Conservation (phyloP, 2,888 invertebrate species). For the Harpalus rufipes region DNA sequence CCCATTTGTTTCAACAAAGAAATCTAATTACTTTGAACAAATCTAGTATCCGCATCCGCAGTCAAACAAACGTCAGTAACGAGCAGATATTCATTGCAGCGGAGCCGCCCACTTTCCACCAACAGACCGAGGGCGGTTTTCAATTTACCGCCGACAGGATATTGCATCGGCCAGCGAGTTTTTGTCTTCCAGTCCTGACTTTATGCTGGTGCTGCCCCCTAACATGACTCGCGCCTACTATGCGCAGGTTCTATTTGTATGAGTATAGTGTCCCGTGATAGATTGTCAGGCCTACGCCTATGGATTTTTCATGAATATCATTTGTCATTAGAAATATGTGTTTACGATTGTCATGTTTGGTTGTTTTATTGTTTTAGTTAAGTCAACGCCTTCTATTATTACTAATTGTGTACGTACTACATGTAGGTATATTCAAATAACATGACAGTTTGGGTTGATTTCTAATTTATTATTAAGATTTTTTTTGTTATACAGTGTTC, state of each 20-base stretch:
- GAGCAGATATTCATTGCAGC: constrained; percentile 32
- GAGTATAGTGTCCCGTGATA: constrained; percentile 16
- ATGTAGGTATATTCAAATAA: background rate
- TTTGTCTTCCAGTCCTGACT: background rate
- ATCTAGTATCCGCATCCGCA: background rate
- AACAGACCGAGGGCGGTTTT: constrained; percentile 57
- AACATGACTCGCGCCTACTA: background rate
- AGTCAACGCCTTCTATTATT: background rate
- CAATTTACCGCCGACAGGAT: constrained; percentile 57
- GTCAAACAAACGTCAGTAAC: constrained; percentile 16
- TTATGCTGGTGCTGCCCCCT: background rate
- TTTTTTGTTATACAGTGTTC: too few relatives aligned
- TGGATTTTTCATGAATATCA: constrained; percentile 1
- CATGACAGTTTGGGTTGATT: background rate
- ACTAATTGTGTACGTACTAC: background rate
- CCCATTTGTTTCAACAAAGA: background rate
- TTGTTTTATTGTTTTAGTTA: background rate
- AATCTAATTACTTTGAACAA: constrained; percentile 1
- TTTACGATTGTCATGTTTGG: constrained; percentile 14
- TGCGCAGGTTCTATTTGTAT: constrained; percentile 9
- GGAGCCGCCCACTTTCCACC: constrained; percentile 7
- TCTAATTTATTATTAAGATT: background rate
- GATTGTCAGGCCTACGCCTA: constrained; percentile 37
- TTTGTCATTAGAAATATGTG: background rate
- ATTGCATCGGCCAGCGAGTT: constrained; percentile 56